Evolutionary conservation across 2,888 invertebrate species (phyloP), one percentile per base, ranked within the genome.

Genomic region (Heliconius ismenius): DNA sequence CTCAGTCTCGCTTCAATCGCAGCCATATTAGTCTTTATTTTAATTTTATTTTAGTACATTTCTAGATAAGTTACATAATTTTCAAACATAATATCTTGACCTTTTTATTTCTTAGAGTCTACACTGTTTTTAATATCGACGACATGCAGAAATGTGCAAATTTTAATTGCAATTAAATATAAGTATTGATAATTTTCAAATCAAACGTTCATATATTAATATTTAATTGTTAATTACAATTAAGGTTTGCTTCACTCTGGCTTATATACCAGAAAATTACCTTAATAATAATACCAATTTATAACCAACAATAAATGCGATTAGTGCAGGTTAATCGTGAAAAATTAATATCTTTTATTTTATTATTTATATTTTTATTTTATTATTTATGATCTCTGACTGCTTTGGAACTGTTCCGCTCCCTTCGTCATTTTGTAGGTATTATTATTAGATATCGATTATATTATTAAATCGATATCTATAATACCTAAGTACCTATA

Each of bases 321-420:
- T 67, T 67, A 70, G n/a, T 21, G 21, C 28, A 21, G 32, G 7
- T 28, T 32, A n/a, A 58, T 10, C 36, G 15, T n/a, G 21, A 4
- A 69, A 49, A 49, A 13, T 39, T 7, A 13, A 26, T 69, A 26
- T 26, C 9, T 69, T 39, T 39, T 39, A 11, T 39, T 39, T 69
- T 67, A 39, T 39, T 39, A 67, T 67, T 67, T 39, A 39, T 39
- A 43, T 43, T 68, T 49, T 28, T 54, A 54, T 67, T 67, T 39
- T 39, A 67, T 67, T 67, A 24, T 67, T 39, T 36, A 28, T 32
- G 64, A 54, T n/a, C 26, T 26, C 64, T 62, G 13, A 49, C 26
- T 49, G 39, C 9, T 21, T 28, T 21, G 26, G n/a, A 54, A 49
- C 10, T 43, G 69, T 69, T 54, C 54, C 68, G 18, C 26, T 26